Evolutionary conservation across 92 coral and sea anemone species (phyloP).

Genomic region (Actinostola sp.): DNA sequence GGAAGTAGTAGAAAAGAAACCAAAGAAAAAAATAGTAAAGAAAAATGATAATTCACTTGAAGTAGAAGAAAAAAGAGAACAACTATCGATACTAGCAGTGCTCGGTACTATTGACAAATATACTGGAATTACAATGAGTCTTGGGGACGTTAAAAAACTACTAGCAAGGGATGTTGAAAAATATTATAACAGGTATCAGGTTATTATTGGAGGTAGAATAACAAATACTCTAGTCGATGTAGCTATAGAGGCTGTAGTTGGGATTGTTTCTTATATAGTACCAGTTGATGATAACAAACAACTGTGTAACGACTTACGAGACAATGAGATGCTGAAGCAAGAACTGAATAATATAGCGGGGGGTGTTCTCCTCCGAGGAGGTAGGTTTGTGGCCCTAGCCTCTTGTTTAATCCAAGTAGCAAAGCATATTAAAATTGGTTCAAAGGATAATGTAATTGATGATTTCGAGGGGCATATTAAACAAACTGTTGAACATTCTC

Average conservation of each 20-base stretch:
- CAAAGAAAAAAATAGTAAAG: no score
- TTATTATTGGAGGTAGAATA: background rate
- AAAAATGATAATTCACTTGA: no score
- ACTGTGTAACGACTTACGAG: conserved; percentile 4
- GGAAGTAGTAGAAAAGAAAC: no score
- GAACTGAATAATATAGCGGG: conserved; percentile 30
- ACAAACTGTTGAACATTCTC: conserved; percentile 17
- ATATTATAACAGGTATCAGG: conserved; percentile 27
- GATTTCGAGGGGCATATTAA: background rate
- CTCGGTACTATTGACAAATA: conserved; percentile 25
- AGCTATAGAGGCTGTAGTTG: conserved; percentile 12
- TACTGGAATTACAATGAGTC: conserved; percentile 18
- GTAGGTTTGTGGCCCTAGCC: no score
- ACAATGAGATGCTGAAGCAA: conserved; percentile 8
- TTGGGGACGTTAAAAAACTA: conserved; percentile 32
- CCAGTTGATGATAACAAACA: conserved; percentile 19
- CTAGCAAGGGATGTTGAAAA: conserved; percentile 31
- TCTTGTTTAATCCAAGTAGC: no score
- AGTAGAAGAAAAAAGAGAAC: conserved; percentile 23
- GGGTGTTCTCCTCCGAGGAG: conserved; percentile 14
- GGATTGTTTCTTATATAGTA: conserved; percentile 1
- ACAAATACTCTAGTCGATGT: conserved; percentile 27
- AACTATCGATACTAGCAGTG: no score
- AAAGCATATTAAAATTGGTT: conserved; percentile 34
- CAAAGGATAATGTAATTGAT: no score